Base-by-base conservation (phyloP, 2,113 vertebrate species). In the Alethe castanea region DNA sequence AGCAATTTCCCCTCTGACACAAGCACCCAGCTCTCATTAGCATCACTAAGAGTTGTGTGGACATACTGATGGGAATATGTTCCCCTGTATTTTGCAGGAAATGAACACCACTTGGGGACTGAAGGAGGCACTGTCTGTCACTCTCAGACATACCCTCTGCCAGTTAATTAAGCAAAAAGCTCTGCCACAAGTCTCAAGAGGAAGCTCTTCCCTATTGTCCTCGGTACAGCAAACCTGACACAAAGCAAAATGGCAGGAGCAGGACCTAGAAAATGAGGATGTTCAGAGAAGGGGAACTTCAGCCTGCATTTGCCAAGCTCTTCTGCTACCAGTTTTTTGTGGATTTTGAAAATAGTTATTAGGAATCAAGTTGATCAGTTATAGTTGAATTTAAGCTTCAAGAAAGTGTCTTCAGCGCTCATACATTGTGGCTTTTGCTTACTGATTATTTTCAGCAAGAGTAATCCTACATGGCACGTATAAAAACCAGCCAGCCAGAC, bases 91-190 rank as follows among this genome's bases (percentile, higher is more conserved):
- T 93, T 94, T 84, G 62, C 86, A 92, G 90, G 93, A 97, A 96
- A 97, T 96, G 90, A 97, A 94, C 90, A 90, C 88, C 74, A 71
- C 84, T 90, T 20, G 42, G 81, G 94, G 79, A 95, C 84, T 80
- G 69, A 94, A 95, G 95, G 88, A 97, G 76, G 90, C 77, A 93
- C 82, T 90, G 52, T 76, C 94, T 96, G 94, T 95, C 96, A 95
- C 54, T 85, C 86, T 73, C 84, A 80, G 77, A 47, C 82, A 78
- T 69, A 44, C 62, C 60, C 89, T 91, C 81, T 92, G 90, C 92
- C 92, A 96, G 76, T 90, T 97, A 96, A 97, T 97, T 94, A 96
- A 94, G 72, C 62, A 94, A 81, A 96, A 95, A 56, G 36, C 81
- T 85, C 95, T 82, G 61, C 90, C 91, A 72, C 92, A 82, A 61